phyloP scores from a whole-genome alignment of 2,113 vertebrate species.

The Uropsilus gracilis region DNA sequence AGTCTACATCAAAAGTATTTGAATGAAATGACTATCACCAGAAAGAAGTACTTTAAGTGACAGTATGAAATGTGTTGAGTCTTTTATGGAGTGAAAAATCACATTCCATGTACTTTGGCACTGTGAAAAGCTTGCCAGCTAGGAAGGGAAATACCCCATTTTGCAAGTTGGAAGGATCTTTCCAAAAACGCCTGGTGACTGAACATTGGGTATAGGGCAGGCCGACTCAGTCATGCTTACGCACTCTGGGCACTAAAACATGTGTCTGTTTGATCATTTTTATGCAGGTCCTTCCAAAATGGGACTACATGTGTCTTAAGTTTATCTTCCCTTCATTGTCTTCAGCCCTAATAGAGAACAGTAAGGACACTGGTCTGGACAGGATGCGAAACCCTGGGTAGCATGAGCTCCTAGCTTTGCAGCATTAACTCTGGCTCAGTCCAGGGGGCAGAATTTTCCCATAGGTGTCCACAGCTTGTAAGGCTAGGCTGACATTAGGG shows the following conservation, averaged over 20 bases:
- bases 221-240: neutral
- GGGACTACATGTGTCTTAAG: neutral
- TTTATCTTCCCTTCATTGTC: neutral
- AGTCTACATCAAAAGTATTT: conserved; percentile 56
- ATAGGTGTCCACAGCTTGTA: neutral
- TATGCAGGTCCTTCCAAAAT: neutral
- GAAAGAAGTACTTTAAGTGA: conserved; percentile 65
- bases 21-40: conserved; percentile 61
- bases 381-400: neutral
- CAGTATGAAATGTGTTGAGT: conserved; percentile 48
- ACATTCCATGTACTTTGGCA: conserved; percentile 59
- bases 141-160: neutral
- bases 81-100: conserved; percentile 30
- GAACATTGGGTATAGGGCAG: neutral
- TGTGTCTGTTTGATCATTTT: neutral
- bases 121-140: neutral
- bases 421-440: neutral
- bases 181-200: neutral
- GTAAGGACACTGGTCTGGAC: neutral
- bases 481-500: too few relatives aligned
- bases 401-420: neutral
- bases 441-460: neutral
- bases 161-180: neutral
- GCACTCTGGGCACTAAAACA: neutral
- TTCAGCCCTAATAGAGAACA: neutral